Percentiles rank a stretch among this genome's conserved stretches.
phyloP scores from a whole-genome alignment of 2,888 invertebrate genomes.

The Aphodius sticticus region DNA sequence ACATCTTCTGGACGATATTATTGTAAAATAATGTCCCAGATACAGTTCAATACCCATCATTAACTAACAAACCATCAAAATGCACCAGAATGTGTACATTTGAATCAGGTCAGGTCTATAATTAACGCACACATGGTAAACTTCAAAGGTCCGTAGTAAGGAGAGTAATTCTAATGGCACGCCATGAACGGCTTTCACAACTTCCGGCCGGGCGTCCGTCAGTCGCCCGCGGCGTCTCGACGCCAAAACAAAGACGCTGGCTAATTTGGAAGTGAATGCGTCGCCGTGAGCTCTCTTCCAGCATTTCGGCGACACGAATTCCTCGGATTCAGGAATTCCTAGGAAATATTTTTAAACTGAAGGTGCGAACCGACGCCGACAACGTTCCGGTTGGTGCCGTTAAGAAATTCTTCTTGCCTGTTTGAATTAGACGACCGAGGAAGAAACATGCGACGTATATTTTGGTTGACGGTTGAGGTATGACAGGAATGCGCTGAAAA shows the following conservation, averaged over 20 bases:
- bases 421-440: not conserved
- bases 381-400: not conserved
- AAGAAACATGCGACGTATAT: not conserved
- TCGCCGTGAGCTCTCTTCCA: not conserved
- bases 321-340: not conserved
- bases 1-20: too few relatives aligned
- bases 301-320: not conserved
- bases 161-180: not conserved
- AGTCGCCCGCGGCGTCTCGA: not conserved
- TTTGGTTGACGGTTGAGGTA: not conserved
- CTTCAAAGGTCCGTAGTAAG: not conserved
- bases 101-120: not conserved
- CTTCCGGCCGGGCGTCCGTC: not conserved
- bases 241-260: not conserved
- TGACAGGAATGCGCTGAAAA: not conserved
- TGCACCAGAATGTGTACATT: not conserved
- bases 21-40: not conserved
- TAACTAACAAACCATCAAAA: not conserved
- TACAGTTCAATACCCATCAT: not conserved
- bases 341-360: not conserved
- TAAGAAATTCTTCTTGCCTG: not conserved
- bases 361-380: not conserved
- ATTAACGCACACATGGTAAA: not conserved
- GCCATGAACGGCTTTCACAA: not conserved
- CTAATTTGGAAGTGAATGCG: constrained; percentile 4